Percentiles rank a stretch among this genome's conserved stretches.
phyloP scores from a whole-genome alignment of 2,113 vertebrate genomes.

The Equus quagga region DNA sequence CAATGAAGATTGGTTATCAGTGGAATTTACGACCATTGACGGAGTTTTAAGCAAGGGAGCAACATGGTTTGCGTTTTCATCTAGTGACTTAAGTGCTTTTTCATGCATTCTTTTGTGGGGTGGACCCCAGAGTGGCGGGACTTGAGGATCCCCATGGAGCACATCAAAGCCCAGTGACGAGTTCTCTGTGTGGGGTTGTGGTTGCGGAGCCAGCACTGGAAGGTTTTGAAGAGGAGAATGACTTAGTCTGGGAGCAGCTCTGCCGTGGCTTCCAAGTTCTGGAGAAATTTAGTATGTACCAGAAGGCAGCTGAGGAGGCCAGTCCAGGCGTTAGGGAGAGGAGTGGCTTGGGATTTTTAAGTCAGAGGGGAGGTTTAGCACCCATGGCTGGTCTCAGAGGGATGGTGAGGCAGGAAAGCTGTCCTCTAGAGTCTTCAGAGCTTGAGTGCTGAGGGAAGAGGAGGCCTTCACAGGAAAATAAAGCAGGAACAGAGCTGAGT shows the following conservation, averaged over 20 bases:
- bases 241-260: not conserved
- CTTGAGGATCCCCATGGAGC: not conserved
- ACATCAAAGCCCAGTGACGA: not conserved
- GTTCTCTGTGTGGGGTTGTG: not conserved
- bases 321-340: not conserved
- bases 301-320: not conserved
- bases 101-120: not conserved
- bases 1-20: not conserved
- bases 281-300: not conserved
- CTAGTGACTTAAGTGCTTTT: not conserved
- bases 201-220: not conserved
- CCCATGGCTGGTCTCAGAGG: not conserved
- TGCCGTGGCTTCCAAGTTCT: not conserved
- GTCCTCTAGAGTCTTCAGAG: not conserved
- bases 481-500: not conserved
- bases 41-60: not conserved
- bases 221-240: not conserved
- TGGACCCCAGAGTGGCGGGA: not conserved
- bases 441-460: not conserved
- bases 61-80: slow-evolving; percentile 23
- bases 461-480: not conserved
- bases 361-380: not conserved
- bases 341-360: not conserved
- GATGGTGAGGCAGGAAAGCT: not conserved
- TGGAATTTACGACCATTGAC: not conserved